Conservation (phyloP, 2,888 invertebrate species). For the Amblyjoppa proteus region DNA sequence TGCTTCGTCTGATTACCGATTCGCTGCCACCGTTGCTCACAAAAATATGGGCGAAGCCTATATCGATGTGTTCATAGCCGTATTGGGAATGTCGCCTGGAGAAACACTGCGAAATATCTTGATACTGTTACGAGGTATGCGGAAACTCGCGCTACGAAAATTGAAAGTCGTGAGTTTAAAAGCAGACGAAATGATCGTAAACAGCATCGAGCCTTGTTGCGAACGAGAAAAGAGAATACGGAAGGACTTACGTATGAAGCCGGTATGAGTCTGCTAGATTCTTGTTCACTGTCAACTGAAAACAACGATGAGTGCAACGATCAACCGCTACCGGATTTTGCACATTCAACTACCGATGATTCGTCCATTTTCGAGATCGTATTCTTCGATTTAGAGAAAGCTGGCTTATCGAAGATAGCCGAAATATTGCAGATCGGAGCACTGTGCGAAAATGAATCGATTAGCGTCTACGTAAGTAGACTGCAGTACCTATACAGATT, state of each 20-base stretch:
- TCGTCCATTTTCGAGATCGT: conserved; percentile 36
- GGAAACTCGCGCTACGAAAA: conserved; percentile 25
- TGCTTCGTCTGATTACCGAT: conserved; percentile 30
- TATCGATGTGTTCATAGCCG: conserved; percentile 9
- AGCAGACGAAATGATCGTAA: conserved; percentile 34
- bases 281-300: conserved; percentile 12
- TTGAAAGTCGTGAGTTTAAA: conserved; percentile 41
- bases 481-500: too few relatives aligned
- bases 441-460: conserved; percentile 25
- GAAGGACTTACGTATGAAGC: conserved; percentile 44
- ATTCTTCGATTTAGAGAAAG: conserved; percentile 61
- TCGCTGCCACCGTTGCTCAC: conserved; percentile 13
- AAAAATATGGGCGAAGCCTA: conserved; percentile 41
- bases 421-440: conserved; percentile 65
- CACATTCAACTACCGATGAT: conserved; percentile 15
- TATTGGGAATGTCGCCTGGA: conserved; percentile 36
- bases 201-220: conserved; percentile 31
- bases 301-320: conserved; percentile 25
- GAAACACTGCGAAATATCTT: conserved; percentile 28
- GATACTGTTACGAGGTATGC: conserved; percentile 11
- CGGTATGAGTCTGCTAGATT: conserved; percentile 27
- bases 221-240: conserved; percentile 53
- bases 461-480: too few relatives aligned
- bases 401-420: conserved; percentile 41
- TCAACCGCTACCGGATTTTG: not conserved